A percentile compares a stretch with the other conserved stretches of the same genome.
Conservation (phyloP, 2,113 vertebrate species). For the Budorcas taxicolor region DNA sequence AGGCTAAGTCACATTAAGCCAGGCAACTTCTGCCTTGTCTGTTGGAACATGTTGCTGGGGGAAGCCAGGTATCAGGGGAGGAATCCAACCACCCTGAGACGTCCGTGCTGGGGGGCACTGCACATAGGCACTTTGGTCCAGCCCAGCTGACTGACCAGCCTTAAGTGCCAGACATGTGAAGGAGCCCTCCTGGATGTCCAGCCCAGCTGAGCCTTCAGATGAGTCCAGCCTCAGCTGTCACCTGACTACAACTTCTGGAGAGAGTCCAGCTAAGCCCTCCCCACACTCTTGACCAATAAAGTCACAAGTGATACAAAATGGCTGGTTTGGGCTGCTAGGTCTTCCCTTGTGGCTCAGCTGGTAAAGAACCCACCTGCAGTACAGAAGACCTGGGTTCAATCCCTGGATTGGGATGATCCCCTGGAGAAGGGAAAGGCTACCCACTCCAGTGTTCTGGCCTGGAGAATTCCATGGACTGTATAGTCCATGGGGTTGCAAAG, state of each 20-base stretch:
- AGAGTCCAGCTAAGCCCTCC: neutral
- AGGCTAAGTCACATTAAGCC: neutral
- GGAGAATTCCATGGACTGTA: neutral
- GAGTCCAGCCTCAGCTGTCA: neutral
- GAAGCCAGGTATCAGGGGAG: neutral
- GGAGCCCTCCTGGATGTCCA: neutral
- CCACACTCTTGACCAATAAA: neutral
- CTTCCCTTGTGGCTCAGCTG: neutral
- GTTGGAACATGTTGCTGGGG: neutral
- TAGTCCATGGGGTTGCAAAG: neutral
- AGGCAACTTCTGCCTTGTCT: neutral
- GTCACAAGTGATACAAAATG: neutral
- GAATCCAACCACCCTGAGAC: neutral
- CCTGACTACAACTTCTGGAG: neutral
- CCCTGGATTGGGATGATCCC: neutral
- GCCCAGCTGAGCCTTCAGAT: neutral
- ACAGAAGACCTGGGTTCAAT: neutral
- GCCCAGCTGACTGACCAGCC: neutral
- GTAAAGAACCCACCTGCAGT: neutral
- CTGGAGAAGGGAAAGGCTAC: neutral
- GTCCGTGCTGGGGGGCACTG: neutral
- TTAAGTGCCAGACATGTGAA: neutral
- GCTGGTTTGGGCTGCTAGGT: neutral
- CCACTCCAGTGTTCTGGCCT: neutral
- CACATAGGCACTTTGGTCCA: neutral